A percentile compares a stretch with the other conserved stretches of the same genome.
These are phyloP conservation scores for Silurus asotus DNA, from an alignment of 2,113 vertebrate species.

Conservation along the genomic window DNA sequence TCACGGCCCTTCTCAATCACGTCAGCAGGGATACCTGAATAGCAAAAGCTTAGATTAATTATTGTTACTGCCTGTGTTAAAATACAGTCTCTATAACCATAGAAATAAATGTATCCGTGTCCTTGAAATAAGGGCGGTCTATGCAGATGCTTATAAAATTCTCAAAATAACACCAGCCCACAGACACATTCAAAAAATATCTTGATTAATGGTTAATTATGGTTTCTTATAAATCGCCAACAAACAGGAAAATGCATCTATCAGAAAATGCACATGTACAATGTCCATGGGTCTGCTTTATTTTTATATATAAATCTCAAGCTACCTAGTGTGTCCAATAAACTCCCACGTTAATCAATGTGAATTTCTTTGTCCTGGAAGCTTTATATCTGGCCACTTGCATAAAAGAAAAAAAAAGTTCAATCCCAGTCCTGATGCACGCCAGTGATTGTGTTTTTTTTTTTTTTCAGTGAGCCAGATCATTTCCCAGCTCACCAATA, in stretches of 20 bases:
- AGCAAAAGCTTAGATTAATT: no score
- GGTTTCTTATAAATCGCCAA: not conserved
- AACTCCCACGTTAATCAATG: no score
- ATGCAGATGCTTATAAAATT: not conserved
- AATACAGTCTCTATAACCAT: not conserved
- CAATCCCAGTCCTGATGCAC: no score
- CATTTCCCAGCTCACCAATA: no score
- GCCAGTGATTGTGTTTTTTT: no score
- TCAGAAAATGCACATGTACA: not conserved
- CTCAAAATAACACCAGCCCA: not conserved
- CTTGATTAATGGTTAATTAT: not conserved
- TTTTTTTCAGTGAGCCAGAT: no score
- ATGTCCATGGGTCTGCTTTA: no score
- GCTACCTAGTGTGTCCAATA: no score
- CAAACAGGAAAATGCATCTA: not conserved
- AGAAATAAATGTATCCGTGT: not conserved
- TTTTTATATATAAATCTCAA: no score
- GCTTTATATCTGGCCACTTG: no score
- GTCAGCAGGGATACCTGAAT: conserved; percentile 80
- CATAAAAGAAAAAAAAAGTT: no score
- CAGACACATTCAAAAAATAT: not conserved
- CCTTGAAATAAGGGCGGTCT: not conserved
- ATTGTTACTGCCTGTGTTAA: not conserved
- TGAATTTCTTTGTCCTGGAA: no score
- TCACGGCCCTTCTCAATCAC: conserved; percentile 78